Base-by-base conservation (phyloP, 1,140 invertebrate genomes). In the Plectrocnemia conspersa region DNA sequence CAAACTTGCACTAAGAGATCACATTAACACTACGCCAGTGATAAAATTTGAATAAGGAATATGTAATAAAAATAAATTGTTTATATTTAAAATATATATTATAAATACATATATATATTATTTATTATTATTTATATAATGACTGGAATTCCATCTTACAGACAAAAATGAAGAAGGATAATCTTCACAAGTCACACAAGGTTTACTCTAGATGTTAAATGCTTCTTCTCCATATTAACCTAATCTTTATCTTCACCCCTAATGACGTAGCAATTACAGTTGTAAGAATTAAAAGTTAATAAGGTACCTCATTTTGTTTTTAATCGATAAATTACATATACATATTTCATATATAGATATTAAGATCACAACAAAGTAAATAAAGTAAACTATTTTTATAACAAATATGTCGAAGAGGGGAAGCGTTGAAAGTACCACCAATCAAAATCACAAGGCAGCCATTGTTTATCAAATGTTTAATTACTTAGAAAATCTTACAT, bases 301-400 rank as follows among this genome's bases (percentile, higher is more conserved):
- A 56, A 59, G 58, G 58, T 59, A 59, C 58, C 58, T 56, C 54
- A 35, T 52, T 52, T 56, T 56, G 44, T 45, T 52, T 52, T 53
- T 53, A 46, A 58, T 52, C 46, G 32, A 58, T 54, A 59, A 54
- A 50, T 55, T 55, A 59, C 52, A 59, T 55, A 55, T 44, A 55
- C 40, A 53, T 46, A 52, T 27, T 42, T 53, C 40, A 27, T 36
- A 58, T 58, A 58, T 58, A 53, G 41, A 47, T 52, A 53, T 56
- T 49, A 57, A 57, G 38, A 61, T 61, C 58, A 61, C 58, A 61
- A 61, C 58, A 61, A 61, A 61, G 58, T 61, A 61, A 59, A 59
- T 59, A 59, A 60, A 61, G 54, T 61, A 61, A 61, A 56, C 58
- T 61, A 56, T 61, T 48, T n/a, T 56, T 61, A 61, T 44, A 49